These are phyloP conservation scores for Acropora tenuis DNA, from an alignment of 64 coral and sea anemone genomes.

Conservation along the genomic window DNA sequence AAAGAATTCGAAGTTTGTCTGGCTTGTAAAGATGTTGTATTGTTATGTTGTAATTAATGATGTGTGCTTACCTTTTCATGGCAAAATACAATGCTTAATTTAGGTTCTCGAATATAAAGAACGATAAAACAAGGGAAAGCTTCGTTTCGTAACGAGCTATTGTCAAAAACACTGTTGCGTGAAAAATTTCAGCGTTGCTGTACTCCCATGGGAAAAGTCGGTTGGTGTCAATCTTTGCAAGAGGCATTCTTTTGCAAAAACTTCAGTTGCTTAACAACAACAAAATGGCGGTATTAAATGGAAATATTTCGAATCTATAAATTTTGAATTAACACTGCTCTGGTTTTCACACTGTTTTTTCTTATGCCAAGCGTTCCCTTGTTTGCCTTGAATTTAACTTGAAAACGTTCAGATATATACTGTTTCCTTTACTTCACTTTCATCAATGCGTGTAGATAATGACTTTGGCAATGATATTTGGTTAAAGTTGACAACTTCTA, in stretches of 20 bases:
- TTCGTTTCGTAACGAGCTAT: slow-evolving; percentile 14
- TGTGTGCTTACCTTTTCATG: background rate
- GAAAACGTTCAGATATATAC: no score
- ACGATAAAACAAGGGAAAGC: background rate
- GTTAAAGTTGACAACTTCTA: no score
- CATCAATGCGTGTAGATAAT: no score
- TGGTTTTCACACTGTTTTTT: background rate
- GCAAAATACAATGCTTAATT: slow-evolving; percentile 32
- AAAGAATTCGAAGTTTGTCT: slow-evolving; percentile 12
- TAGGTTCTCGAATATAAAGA: background rate
- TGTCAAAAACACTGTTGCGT: background rate
- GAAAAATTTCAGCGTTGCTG: slow-evolving; percentile 6
- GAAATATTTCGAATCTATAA: background rate
- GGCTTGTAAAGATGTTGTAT: background rate
- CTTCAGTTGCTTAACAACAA: slow-evolving; percentile 3
- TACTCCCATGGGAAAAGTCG: slow-evolving; percentile 29
- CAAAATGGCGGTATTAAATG: background rate
- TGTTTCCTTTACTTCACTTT: no score
- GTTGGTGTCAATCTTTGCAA: background rate
- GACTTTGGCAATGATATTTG: no score
- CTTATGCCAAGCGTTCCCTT: no score
- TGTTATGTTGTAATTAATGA: slow-evolving; percentile 57
- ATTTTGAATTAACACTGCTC: background rate
- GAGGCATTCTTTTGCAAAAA: slow-evolving; percentile 2
- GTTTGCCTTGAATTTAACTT: no score